Percentiles rank a stretch among this genome's conserved stretches.
Conservation (phyloP, 2,797 vertebrate genomes). For the Poeciliopsis infans region DNA sequence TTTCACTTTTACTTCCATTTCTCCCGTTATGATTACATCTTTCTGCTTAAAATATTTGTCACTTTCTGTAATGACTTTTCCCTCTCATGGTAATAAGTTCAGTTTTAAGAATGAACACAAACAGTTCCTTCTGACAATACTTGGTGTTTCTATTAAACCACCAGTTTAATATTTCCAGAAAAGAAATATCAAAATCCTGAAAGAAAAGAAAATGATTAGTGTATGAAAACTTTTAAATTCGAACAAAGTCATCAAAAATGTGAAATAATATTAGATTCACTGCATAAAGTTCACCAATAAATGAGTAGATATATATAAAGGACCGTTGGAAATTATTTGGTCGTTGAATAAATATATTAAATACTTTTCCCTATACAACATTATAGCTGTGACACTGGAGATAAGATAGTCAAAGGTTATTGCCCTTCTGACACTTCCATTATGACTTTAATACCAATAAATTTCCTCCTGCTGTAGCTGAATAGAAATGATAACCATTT, state of each 20-base stretch:
- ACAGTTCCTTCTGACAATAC: background rate
- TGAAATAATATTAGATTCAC: conserved; percentile 21
- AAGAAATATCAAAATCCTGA: background rate
- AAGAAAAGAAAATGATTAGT: background rate
- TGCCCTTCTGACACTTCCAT: conserved; percentile 52
- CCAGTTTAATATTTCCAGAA: background rate
- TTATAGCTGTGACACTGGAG: conserved; percentile 21
- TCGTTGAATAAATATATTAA: conserved; percentile 24
- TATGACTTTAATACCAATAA: conserved; percentile 45
- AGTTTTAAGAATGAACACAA: background rate
- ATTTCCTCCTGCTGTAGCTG: conserved; percentile 46
- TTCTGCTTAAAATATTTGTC: background rate
- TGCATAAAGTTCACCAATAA: conserved; percentile 9
- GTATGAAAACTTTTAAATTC: background rate
- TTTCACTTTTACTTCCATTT: conserved; percentile 44
- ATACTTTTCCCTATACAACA: conserved; percentile 18
- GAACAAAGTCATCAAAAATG: background rate
- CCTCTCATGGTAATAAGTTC: background rate
- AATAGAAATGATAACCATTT: conserved; percentile 33
- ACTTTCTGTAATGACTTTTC: background rate
- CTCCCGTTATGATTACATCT: conserved; percentile 1
- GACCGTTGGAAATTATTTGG: background rate
- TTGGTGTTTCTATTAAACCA: background rate
- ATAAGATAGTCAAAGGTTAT: conserved; percentile 66
- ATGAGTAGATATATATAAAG: background rate